Evolutionary conservation across 2,797 vertebrate genomes (phyloP).

Genomic region (Enteromius radiatus): DNA sequence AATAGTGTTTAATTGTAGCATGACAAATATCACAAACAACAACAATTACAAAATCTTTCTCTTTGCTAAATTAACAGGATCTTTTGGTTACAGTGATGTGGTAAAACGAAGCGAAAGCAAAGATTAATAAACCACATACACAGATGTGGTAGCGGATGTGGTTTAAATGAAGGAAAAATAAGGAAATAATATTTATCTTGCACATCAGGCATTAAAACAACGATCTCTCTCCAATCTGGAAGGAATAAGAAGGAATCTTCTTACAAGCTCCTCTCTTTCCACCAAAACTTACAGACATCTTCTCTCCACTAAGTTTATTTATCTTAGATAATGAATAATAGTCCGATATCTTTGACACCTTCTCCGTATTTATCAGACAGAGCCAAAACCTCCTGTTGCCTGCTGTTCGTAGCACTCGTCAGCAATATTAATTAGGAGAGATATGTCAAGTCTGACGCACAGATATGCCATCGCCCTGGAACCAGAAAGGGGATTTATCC

Average conservation of each 20-base stretch:
- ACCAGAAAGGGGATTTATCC: slow-evolving; percentile 62
- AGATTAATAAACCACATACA: slow-evolving; percentile 1
- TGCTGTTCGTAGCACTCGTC: slow-evolving; percentile 63
- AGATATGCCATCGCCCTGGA: slow-evolving; percentile 66
- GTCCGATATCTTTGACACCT: slow-evolving; percentile 69
- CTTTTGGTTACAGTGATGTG: slow-evolving; percentile 7
- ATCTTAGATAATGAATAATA: slow-evolving; percentile 63
- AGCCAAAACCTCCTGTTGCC: slow-evolving; percentile 67
- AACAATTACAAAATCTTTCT: background rate
- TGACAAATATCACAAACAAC: slow-evolving; percentile 34
- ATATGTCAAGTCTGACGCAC: slow-evolving; percentile 63
- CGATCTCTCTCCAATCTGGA: slow-evolving; percentile 12
- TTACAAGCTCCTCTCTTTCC: slow-evolving; percentile 28
- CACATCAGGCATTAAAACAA: slow-evolving; percentile 23
- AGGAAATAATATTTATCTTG: slow-evolving; percentile 9
- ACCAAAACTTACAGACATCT: slow-evolving; percentile 29
- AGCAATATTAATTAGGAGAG: slow-evolving; percentile 70
- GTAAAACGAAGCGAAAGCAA: slow-evolving; percentile 7
- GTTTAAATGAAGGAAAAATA: background rate
- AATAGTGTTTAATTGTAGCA: slow-evolving; percentile 47
- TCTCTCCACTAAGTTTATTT: slow-evolving; percentile 63
- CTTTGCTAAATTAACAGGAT: background rate
- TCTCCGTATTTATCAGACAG: slow-evolving; percentile 70
- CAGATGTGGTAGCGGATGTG: background rate
- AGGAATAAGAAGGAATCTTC: slow-evolving; percentile 45